Percentiles rank a stretch among this genome's conserved stretches.
Evolutionary conservation across 2,888 invertebrate species (phyloP).

Genomic region (Drosophila vallismaia): DNA sequence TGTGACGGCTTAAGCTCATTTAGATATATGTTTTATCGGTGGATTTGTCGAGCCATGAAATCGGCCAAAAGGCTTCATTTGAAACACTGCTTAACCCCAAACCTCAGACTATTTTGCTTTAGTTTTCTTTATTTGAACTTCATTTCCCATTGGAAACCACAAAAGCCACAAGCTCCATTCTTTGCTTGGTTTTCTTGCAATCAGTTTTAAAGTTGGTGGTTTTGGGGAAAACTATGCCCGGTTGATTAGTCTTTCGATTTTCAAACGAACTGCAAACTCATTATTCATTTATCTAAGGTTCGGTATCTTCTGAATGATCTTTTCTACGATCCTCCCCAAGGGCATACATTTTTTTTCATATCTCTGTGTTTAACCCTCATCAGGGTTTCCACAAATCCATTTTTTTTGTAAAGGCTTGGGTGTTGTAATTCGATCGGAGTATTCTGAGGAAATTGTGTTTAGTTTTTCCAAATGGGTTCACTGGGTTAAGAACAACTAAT

Average conservation of each 20-base stretch:
- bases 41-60: constrained; percentile 34
- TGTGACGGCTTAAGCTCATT: constrained; percentile 42
- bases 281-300: constrained; percentile 36
- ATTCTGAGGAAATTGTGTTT: constrained; percentile 33
- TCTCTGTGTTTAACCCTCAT: constrained; percentile 19
- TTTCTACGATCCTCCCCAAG: constrained; percentile 31
- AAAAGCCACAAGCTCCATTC: constrained; percentile 42
- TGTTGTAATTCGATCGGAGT: constrained; percentile 30
- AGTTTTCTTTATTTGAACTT: constrained; percentile 20
- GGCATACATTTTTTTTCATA: constrained; percentile 10
- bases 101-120: constrained; percentile 21
- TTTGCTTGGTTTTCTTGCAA: constrained; percentile 32
- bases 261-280: constrained; percentile 32
- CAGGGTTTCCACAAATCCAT: constrained; percentile 12
- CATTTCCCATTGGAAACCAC: constrained; percentile 14
- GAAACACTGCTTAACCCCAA: constrained; percentile 18
- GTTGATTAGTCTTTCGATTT: constrained; percentile 37
- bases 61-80: constrained; percentile 6
- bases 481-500: constrained; percentile 16
- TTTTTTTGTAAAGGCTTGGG: constrained; percentile 9
- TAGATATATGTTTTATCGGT: constrained; percentile 41
- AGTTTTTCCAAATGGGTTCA: constrained; percentile 27
- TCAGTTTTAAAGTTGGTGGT: constrained; percentile 18
- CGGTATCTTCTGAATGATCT: constrained; percentile 32
- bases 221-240: constrained; percentile 25